Percentiles rank a stretch among this genome's conserved stretches.
phyloP scores from a whole-genome alignment of 2,888 invertebrate genomes.

The Pantelozetes paolii region DNA sequence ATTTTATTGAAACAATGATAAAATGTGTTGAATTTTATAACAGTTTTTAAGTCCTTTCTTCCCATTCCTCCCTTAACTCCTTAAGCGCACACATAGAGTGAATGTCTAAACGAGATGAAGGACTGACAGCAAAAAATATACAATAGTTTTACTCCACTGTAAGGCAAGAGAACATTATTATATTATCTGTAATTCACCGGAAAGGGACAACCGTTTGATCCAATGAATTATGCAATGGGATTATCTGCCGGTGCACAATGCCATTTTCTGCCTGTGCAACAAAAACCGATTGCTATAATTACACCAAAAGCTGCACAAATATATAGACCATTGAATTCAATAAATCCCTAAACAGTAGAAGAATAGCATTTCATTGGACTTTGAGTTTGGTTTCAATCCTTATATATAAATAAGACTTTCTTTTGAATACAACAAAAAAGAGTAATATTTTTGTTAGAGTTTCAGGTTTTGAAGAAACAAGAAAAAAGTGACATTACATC shows the following conservation, averaged over 20 bases:
- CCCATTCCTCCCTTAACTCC: neutral
- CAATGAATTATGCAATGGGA: conserved; percentile 41
- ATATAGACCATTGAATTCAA: neutral
- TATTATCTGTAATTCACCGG: conserved; percentile 35
- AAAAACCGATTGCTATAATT: conserved; percentile 33
- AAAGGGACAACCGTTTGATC: conserved; percentile 32
- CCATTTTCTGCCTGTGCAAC: neutral
- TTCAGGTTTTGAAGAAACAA: conserved; percentile 2
- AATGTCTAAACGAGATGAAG: neutral
- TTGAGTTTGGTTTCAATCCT: neutral
- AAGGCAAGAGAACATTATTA: neutral
- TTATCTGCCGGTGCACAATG: conserved; percentile 22
- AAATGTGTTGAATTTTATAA: neutral
- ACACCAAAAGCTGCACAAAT: conserved; percentile 32
- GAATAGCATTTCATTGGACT: neutral
- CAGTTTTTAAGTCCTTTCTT: neutral
- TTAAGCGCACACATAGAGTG: conserved; percentile 4
- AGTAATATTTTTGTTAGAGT: neutral
- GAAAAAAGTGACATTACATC: conserved; percentile 11
- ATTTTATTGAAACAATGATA: neutral
- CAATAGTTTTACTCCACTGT: neutral
- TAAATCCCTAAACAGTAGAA: conserved; percentile 35
- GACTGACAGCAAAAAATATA: neutral
- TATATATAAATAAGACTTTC: conserved; percentile 26
- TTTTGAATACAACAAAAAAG: conserved; percentile 1